Evolutionary conservation across 2,888 invertebrate species (phyloP).

Genomic region (Blastobasis lacticolella): DNA sequence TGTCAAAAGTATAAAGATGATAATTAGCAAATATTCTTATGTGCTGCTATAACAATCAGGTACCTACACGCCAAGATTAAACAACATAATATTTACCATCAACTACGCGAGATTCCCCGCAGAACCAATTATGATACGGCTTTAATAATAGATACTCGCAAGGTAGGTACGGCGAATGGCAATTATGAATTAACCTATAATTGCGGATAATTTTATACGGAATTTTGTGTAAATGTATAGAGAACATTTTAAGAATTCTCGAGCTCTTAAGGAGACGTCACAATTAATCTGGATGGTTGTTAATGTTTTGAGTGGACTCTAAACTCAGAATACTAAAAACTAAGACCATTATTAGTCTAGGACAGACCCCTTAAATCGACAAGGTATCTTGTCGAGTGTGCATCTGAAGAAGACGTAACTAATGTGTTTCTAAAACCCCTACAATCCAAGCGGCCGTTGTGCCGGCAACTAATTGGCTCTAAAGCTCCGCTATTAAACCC

Average conservation of each 20-base stretch:
- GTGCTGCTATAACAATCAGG: slow-evolving; percentile 4
- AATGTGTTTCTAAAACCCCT: slow-evolving; percentile 5
- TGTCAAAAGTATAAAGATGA: no score
- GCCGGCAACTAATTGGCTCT: slow-evolving; percentile 55
- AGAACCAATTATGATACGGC: slow-evolving; percentile 43
- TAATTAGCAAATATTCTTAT: background rate
- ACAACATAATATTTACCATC: slow-evolving; percentile 25
- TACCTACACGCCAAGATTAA: slow-evolving; percentile 21
- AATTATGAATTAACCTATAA: slow-evolving; percentile 50
- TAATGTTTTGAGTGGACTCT: no score
- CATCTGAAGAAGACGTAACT: background rate
- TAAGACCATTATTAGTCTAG: no score
- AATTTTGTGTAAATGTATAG: slow-evolving; percentile 16
- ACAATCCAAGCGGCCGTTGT: slow-evolving; percentile 16
- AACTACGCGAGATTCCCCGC: slow-evolving; percentile 23
- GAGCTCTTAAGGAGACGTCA: no score
- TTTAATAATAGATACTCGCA: slow-evolving; percentile 26
- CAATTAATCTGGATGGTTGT: no score
- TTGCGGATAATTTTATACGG: slow-evolving; percentile 36
- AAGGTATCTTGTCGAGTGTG: background rate
- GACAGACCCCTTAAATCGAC: no score
- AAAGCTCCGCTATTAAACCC: slow-evolving; percentile 54
- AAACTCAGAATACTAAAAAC: no score
- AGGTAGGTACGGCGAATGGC: slow-evolving; percentile 25
- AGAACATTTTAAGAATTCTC: slow-evolving; percentile 19